These are phyloP conservation scores for Heterohyrax brucei DNA, from an alignment of 2,797 vertebrate species.

Conservation along the genomic window DNA sequence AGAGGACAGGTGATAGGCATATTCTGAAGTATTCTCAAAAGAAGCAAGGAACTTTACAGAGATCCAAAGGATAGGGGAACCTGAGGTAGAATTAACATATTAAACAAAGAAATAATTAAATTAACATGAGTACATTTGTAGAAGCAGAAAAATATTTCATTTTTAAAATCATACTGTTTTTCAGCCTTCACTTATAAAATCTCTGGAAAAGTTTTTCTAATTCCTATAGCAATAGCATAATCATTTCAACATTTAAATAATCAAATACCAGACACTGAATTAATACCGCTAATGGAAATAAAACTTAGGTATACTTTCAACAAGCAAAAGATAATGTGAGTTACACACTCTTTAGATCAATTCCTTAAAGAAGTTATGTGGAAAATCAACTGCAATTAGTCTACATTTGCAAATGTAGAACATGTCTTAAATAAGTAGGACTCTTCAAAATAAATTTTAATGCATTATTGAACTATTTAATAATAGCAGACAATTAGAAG, in stretches of 20 bases:
- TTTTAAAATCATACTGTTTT: slow-evolving; percentile 40
- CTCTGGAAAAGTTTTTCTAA: background rate
- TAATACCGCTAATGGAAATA: slow-evolving; percentile 7
- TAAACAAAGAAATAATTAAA: slow-evolving; percentile 11
- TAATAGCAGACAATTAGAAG: background rate
- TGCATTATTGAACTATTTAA: slow-evolving; percentile 17
- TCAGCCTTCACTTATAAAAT: background rate
- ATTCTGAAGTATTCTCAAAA: background rate
- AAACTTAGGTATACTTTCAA: slow-evolving; percentile 37
- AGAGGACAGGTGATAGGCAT: background rate
- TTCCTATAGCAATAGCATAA: slow-evolving; percentile 22
- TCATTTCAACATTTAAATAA: slow-evolving; percentile 30
- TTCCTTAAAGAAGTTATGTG: slow-evolving; percentile 37
- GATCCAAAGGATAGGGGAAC: background rate
- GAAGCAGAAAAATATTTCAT: background rate
- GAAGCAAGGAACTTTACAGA: slow-evolving; percentile 2
- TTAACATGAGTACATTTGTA: background rate
- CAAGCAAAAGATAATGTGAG: slow-evolving; percentile 46
- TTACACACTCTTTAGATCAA: slow-evolving; percentile 23
- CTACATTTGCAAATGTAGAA: slow-evolving; percentile 50
- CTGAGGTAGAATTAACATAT: background rate
- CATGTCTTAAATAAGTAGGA: slow-evolving; percentile 10
- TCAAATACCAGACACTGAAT: slow-evolving; percentile 25
- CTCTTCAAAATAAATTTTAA: slow-evolving; percentile 60
- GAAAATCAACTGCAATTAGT: slow-evolving; percentile 44